phyloP scores from a whole-genome alignment of 1,140 invertebrate genomes.

The Pogonomyrmex californicus region DNA sequence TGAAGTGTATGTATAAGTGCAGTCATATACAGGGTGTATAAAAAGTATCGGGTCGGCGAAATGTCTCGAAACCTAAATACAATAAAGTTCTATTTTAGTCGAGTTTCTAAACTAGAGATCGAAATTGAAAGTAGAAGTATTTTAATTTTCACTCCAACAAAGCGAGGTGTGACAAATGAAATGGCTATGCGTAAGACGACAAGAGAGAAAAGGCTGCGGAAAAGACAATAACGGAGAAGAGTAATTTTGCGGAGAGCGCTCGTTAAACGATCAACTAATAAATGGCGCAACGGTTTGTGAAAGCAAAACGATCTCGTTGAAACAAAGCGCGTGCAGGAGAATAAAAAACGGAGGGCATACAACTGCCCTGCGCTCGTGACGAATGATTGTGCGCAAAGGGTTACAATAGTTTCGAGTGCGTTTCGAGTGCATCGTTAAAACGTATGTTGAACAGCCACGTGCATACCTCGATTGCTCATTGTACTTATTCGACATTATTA shows the following conservation, averaged over 20 bases:
- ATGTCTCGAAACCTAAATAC: not conserved
- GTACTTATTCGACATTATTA: slow-evolving; percentile 6
- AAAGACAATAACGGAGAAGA: slow-evolving; percentile 9
- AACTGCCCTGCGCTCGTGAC: not conserved
- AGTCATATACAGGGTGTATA: too few relatives aligned
- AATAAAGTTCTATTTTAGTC: not conserved
- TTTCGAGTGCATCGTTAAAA: slow-evolving; percentile 39
- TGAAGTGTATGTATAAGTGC: not conserved
- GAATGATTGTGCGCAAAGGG: slow-evolving; percentile 32
- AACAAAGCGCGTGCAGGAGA: slow-evolving; percentile 45
- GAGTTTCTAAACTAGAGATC: not conserved
- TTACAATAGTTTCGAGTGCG: slow-evolving; percentile 42
- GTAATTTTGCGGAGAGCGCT: slow-evolving; percentile 28
- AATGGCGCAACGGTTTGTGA: slow-evolving; percentile 6
- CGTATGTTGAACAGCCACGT: slow-evolving; percentile 36
- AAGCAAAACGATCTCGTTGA: slow-evolving; percentile 57
- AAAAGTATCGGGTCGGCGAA: too few relatives aligned
- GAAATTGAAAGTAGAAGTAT: not conserved
- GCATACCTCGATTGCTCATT: slow-evolving; percentile 28
- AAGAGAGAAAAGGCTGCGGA: not conserved
- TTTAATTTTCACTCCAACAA: not conserved
- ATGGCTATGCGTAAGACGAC: not conserved
- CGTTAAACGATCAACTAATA: slow-evolving; percentile 47
- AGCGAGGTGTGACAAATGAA: not conserved
- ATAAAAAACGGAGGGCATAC: slow-evolving; percentile 41